These are phyloP conservation scores for Coptodon bakossiorum DNA, from an alignment of 2,113 vertebrate species.

Conservation along the genomic window DNA sequence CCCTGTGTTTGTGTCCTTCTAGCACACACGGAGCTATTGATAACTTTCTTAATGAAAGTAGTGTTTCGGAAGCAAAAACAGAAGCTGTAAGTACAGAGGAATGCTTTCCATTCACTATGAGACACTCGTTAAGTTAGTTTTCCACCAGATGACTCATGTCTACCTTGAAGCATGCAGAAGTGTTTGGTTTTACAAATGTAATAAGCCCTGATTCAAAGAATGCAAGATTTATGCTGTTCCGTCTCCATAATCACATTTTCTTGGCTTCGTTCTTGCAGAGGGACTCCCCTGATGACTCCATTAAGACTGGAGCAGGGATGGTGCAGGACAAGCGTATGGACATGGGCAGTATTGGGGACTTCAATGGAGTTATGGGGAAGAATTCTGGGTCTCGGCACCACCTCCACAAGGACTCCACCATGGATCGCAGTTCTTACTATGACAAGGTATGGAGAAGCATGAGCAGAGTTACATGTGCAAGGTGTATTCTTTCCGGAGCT, in stretches of 20 bases:
- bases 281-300: slow-evolving; percentile 88
- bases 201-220: not conserved
- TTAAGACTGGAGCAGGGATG: slow-evolving; percentile 84
- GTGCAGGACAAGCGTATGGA: slow-evolving; percentile 89
- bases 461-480: not conserved
- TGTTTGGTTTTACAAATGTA: not conserved
- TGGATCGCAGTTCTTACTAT: slow-evolving; percentile 89
- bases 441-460: slow-evolving; percentile 66
- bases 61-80: not conserved
- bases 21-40: not conserved
- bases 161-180: not conserved
- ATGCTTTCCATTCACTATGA: not conserved
- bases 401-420: slow-evolving; percentile 89
- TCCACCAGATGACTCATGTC: not conserved
- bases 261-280: slow-evolving; percentile 71
- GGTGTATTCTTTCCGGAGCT: not conserved
- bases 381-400: slow-evolving; percentile 83
- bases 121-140: not conserved
- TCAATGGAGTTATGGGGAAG: slow-evolving; percentile 84
- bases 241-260: not conserved
- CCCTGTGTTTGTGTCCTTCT: not conserved
- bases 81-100: not conserved
- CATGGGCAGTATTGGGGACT: slow-evolving; percentile 83
- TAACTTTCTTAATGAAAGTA: not conserved
- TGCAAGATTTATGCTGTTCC: not conserved